Evolutionary conservation across 2,888 invertebrate species (phyloP).

Genomic region (Silvanus unidentatus): DNA sequence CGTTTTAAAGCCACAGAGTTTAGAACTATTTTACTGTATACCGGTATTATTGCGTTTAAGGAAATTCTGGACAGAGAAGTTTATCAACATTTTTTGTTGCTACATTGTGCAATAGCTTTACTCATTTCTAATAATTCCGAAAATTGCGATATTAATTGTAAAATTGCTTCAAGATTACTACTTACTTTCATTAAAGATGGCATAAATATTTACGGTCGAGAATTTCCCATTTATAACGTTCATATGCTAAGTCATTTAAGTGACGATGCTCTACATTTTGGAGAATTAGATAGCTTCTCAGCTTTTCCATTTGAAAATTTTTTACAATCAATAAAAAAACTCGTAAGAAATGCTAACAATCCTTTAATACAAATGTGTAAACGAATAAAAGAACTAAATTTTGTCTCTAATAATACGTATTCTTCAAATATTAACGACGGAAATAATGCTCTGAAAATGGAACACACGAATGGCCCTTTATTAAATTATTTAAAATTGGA

Average conservation of each 20-base stretch:
- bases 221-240: constrained; percentile 13
- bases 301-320: constrained; percentile 12
- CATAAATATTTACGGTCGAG: constrained; percentile 4
- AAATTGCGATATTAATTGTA: neutral
- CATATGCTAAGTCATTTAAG: constrained; percentile 8
- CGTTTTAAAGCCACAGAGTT: constrained; percentile 13
- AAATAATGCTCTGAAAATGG: too few species aligned
- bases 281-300: constrained; percentile 7
- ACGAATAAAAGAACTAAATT: constrained; percentile 3
- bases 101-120: constrained; percentile 5
- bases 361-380: constrained; percentile 7
- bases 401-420: too few species aligned
- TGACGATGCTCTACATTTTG: constrained; percentile 9
- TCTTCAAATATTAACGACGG: too few species aligned
- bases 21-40: constrained; percentile 10
- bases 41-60: constrained; percentile 4
- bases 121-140: constrained; percentile 3
- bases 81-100: constrained; percentile 9
- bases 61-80: constrained; percentile 4
- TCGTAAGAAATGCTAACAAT: constrained; percentile 6
- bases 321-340: constrained; percentile 6
- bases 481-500: too few species aligned
- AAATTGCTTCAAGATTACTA: neutral
- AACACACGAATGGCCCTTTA: too few species aligned
- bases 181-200: constrained; percentile 4